Conservation (phyloP, 2,888 invertebrate genomes). For the Drosophila mercatorum region DNA sequence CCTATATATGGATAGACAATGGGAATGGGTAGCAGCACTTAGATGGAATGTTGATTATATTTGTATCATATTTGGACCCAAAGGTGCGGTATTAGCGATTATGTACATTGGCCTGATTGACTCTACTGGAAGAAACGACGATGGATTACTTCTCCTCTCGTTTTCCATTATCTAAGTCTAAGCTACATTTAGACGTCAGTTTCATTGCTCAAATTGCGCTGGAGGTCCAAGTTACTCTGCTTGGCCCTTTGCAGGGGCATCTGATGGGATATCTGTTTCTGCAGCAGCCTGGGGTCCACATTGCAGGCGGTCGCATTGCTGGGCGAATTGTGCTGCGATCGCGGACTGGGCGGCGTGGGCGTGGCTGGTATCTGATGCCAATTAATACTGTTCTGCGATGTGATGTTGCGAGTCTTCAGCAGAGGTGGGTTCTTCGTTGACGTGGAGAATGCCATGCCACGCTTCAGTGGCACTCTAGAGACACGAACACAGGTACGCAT, state of each 20-base stretch:
- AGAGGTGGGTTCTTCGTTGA: constrained; percentile 92
- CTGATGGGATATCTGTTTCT: constrained; percentile 65
- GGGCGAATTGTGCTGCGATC: constrained; percentile 66
- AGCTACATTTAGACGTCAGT: constrained; percentile 82
- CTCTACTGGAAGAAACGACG: constrained; percentile 3
- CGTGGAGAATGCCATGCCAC: constrained; percentile 90
- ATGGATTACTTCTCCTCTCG: neutral
- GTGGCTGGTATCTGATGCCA: constrained; percentile 83
- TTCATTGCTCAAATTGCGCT: constrained; percentile 77
- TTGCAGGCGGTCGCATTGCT: constrained; percentile 17
- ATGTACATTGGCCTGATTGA: constrained; percentile 14
- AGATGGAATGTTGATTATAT: constrained; percentile 47
- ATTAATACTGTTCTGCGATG: constrained; percentile 85
- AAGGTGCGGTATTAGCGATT: constrained; percentile 52
- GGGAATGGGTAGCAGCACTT: constrained; percentile 52
- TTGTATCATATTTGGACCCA: constrained; percentile 64
- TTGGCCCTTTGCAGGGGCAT: constrained; percentile 58
- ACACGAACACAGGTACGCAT: constrained; percentile 54
- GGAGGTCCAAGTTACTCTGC: constrained; percentile 52
- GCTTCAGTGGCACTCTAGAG: constrained; percentile 87
- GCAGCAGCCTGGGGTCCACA: constrained; percentile 36
- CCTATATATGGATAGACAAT: constrained; percentile 45
- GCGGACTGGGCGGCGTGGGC: constrained; percentile 78
- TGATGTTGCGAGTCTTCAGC: constrained; percentile 91
- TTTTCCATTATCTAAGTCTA: constrained; percentile 2